Evolutionary conservation across 2,888 invertebrate genomes (phyloP).

Genomic region (Ernsta delagoae): DNA sequence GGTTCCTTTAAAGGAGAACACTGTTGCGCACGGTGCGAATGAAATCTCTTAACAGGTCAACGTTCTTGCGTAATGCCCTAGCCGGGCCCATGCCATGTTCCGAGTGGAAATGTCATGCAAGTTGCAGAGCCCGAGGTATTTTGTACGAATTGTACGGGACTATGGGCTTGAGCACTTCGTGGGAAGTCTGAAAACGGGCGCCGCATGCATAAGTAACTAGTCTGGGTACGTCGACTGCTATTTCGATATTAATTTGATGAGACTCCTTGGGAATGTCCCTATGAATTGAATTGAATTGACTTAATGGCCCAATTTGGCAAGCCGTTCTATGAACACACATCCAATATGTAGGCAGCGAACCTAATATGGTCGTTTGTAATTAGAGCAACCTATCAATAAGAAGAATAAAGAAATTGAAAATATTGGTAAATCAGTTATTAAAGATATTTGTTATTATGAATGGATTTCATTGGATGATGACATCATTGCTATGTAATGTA

Average conservation of each 20-base stretch:
- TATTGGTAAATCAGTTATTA: no score
- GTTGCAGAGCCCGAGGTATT: conserved; percentile 36
- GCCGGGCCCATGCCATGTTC: conserved; percentile 37
- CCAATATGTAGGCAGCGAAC: no score
- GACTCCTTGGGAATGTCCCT: conserved; percentile 9
- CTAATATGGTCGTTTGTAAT: no score
- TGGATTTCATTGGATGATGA: conserved; percentile 19
- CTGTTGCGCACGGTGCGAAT: conserved; percentile 17
- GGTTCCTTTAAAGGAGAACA: conserved; percentile 22
- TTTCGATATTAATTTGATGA: conserved; percentile 28
- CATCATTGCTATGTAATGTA: conserved; percentile 13
- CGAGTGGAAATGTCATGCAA: conserved; percentile 46
- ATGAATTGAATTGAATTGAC: conserved; percentile 11
- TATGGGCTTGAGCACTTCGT: conserved; percentile 49
- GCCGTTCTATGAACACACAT: no score
- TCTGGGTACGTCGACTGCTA: conserved; percentile 14
- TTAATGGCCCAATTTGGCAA: conserved; percentile 24
- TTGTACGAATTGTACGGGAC: conserved; percentile 40
- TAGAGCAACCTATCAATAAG: no score
- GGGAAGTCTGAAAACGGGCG: conserved; percentile 61
- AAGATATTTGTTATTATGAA: conserved; percentile 11
- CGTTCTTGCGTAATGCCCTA: conserved; percentile 42
- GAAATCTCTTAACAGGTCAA: conserved; percentile 32
- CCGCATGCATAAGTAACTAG: conserved; percentile 54
- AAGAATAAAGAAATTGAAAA: no score